Base-by-base conservation (phyloP, 2,113 vertebrate species). In the Platichthys flesus region DNA sequence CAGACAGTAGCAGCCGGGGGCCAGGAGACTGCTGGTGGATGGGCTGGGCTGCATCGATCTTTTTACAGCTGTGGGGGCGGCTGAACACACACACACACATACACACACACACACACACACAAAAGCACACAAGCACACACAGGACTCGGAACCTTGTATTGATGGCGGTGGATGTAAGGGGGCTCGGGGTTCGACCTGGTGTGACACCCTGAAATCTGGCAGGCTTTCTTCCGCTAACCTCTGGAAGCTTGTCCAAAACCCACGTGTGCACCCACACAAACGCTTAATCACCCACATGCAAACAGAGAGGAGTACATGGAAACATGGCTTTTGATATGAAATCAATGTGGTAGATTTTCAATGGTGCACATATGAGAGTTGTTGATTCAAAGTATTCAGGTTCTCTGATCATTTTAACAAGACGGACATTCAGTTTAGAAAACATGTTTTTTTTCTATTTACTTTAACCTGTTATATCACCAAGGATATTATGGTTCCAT, bases 21-120 rank as follows among this genome's bases (percentile, higher is more conserved):
- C 88, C 85, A 81, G 85, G 67, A 89, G 88, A 87, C 90, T 90
- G 85, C 91, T 86, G 80, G 88, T 87, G 68, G 85, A 91, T n/a
- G n/a, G n/a, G n/a, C n/a, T n/a, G n/a, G 78, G 85, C 77, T 78
- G 81, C 76, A 93, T 93, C 90, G 89, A 91, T 92, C 83, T 85
- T 81, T 89, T 88, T 83, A 81, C 88, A 88, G 88, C 79, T 91
- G 91, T 90, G 91, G 90, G 86, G 90, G 90, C 81, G 86, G 88
- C 78, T 78, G 56, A 63, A 74, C 70, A 81, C 54, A 81, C 54
- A 81, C 31, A 67, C 62, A 80, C 55, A 82, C 35, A 67, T 63
- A 42, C 59, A 1, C 63, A 67, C 63, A 5, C 59, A 42, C 54
- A 28, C 42, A 51, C 76, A 70, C 35, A 73, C 69, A 78, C 40